A percentile compares a stretch with the other conserved stretches of the same genome.
These are phyloP conservation scores for Lytechinus variegatus DNA, from an alignment of 35 echinoderm and acorn worm genomes.

Conservation along the genomic window DNA sequence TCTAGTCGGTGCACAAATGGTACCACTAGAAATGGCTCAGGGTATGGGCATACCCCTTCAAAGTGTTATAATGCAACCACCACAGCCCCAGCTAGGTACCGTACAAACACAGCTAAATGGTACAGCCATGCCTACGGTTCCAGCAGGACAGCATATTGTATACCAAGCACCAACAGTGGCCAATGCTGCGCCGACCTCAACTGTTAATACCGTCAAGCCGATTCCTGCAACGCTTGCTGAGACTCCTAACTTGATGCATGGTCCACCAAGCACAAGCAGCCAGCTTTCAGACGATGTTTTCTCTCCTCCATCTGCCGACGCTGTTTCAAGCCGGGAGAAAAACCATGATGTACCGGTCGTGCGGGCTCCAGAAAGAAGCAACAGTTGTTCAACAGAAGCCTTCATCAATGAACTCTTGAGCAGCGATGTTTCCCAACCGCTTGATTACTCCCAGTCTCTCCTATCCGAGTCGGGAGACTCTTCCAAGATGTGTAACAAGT, in stretches of 20 bases:
- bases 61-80: slow-evolving; percentile 30
- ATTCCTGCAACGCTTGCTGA: neutral
- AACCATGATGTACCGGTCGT: neutral
- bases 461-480: neutral
- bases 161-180: neutral
- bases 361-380: neutral
- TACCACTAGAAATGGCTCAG: slow-evolving; percentile 37
- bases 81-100: neutral
- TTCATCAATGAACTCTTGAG: slow-evolving; percentile 39
- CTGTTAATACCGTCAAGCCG: slow-evolving; percentile 6
- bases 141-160: neutral
- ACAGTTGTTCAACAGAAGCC: slow-evolving; percentile 23
- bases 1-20: slow-evolving; percentile 44
- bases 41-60: slow-evolving; percentile 33
- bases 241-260: neutral
- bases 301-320: neutral
- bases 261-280: neutral
- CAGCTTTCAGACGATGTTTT: slow-evolving; percentile 28
- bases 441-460: slow-evolving; percentile 31
- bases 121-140: neutral
- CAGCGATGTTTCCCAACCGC: neutral
- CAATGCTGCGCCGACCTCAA: neutral
- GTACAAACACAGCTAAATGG: neutral
- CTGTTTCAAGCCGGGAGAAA: neutral
- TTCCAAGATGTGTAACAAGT: slow-evolving; percentile 22